A percentile compares a stretch with the other conserved stretches of the same genome.
These are phyloP conservation scores for Erythrocercus mccallii DNA, from an alignment of 2,113 vertebrate genomes.

Conservation along the genomic window DNA sequence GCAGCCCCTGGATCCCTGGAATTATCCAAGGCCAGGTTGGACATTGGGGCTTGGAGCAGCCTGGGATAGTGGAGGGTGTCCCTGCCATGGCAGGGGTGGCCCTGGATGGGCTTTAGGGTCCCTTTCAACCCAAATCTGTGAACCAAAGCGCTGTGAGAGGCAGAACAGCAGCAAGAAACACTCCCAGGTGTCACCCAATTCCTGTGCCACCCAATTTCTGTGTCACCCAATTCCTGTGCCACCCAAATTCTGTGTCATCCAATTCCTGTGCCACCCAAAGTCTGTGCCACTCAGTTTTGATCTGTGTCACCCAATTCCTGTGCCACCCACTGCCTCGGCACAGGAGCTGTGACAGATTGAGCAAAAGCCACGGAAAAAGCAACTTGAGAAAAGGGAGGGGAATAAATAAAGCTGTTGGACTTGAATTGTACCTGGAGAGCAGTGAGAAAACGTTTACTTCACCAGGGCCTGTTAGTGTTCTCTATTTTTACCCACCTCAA, in stretches of 20 bases:
- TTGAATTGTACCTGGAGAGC: background rate
- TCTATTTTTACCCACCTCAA: background rate
- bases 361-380: background rate
- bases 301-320: background rate
- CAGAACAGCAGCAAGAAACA: background rate
- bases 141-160: background rate
- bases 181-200: fast-evolving
- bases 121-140: background rate
- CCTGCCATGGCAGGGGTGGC: background rate
- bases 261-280: background rate
- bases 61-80: background rate
- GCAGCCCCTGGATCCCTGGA: background rate
- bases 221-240: background rate
- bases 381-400: background rate
- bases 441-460: background rate
- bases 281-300: background rate
- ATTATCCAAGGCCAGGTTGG: background rate
- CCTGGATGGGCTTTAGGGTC: too few species aligned
- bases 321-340: background rate
- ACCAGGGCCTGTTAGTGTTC: background rate
- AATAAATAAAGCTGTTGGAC: background rate
- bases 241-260: background rate
- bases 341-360: background rate
- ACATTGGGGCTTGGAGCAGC: fast-evolving
- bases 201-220: background rate